Evolutionary conservation across 1,140 invertebrate species (phyloP), one percentile per base, ranked within the genome.

Genomic region (Venustaconcha ellipsiformis): DNA sequence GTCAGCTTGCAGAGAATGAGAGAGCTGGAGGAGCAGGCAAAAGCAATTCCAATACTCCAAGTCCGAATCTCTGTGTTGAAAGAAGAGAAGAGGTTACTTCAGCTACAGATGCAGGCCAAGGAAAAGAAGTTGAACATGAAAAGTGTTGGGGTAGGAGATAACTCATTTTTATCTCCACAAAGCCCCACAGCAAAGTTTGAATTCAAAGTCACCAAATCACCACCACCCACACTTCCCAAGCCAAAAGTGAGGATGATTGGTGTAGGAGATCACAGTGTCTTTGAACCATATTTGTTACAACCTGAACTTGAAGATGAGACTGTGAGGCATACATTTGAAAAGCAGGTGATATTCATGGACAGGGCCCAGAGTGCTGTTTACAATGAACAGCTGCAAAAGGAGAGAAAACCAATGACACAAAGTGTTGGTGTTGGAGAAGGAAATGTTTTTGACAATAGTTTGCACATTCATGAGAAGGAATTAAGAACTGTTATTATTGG

Each of bases 1-100:
- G 84, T 93, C 18, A 95, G 94, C 84, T 89, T 96, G 67, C 93
- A 94, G 85, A 91, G 94, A 62, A 93, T 96, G 89, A 93, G 92
- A 85, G 94, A 96, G 83, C 90, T 96, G 75, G 95, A 96, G 90
- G 94, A 95, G 87, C 94, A 95, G 91, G 94, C 95, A 23, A 96
- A 95, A 91, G 88, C 92, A 57, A 94, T 97, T 88, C 95, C 95
- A n/a, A 91, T 94, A 82, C 89, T 96, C 68, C 93, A 96, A 92
- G 94, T 95, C 86, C 68, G 87, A 90, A 90, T 96, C 17, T 93
- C 92, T 58, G 91, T 93, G 55, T 86, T 96, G 68, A 93, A 94
- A 83, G 93, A 94, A 80, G 95, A 96, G 87, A 95, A 95, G 78
- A 90, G 93, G 20, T 91, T 92, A 48, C 86, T 96, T 72, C 83